Conservation (phyloP, 2,113 vertebrate genomes). For the Halichoeres trimaculatus region DNA sequence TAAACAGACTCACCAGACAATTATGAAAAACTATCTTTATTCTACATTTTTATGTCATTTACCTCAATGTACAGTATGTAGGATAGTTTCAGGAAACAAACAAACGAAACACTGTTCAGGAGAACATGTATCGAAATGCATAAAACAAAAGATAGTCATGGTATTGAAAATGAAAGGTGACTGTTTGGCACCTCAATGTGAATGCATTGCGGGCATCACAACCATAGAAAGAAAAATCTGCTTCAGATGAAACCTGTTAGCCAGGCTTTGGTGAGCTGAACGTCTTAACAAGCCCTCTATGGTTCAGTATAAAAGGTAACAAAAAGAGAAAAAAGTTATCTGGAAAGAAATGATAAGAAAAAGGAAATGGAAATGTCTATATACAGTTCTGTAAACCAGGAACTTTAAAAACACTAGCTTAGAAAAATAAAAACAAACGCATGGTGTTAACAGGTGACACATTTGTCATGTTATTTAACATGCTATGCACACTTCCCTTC, state of each 20-base stretch:
- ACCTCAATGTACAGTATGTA: constrained; percentile 67
- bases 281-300: constrained; percentile 6
- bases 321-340: constrained; percentile 4
- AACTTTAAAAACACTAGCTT: constrained; percentile 64
- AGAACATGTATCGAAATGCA: constrained; percentile 61
- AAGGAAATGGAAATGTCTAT: constrained; percentile 52
- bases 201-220: constrained; percentile 30
- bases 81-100: constrained; percentile 66
- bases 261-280: constrained; percentile 19
- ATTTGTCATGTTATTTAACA: constrained; percentile 34
- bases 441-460: constrained; percentile 47
- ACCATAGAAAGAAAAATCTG: constrained; percentile 18
- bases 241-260: constrained; percentile 13
- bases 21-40: constrained; percentile 84
- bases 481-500: constrained; percentile 54
- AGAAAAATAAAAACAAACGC: constrained; percentile 66
- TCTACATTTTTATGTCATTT: constrained; percentile 78
- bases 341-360: constrained; percentile 34
- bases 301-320: constrained; percentile 41
- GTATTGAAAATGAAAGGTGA: constrained; percentile 58
- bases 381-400: constrained; percentile 71
- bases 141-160: constrained; percentile 47
- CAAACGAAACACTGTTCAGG: constrained; percentile 62
- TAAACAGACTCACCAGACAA: constrained; percentile 23
- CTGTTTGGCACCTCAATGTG: constrained; percentile 51